A percentile compares a stretch with the other conserved stretches of the same genome.
phyloP scores from a whole-genome alignment of 2,888 invertebrate species.

The Oeneis ivallda region DNA sequence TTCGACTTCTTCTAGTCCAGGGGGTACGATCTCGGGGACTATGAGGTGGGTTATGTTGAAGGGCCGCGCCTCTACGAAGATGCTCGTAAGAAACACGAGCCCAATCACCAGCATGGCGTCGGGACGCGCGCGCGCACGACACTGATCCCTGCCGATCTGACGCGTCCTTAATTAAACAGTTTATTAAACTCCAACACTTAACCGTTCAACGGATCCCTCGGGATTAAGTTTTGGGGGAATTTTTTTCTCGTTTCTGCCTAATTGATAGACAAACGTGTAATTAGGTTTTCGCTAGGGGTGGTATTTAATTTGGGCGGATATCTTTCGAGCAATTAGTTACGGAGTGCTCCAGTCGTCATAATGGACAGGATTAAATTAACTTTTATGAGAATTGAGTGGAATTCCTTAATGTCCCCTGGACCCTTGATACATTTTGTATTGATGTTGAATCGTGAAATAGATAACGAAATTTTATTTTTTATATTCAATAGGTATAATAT shows the following conservation, averaged over 20 bases:
- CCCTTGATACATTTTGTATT: constrained; percentile 2
- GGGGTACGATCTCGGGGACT: constrained; percentile 58
- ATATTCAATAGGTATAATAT: not conserved
- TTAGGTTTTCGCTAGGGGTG: constrained; percentile 63
- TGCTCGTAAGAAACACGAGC: constrained; percentile 47
- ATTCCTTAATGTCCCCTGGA: constrained; percentile 1
- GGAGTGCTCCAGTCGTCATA: constrained; percentile 39
- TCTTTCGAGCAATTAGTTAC: constrained; percentile 34
- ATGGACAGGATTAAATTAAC: constrained; percentile 34
- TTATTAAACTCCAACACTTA: constrained; percentile 79
- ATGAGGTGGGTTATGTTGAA: constrained; percentile 69
- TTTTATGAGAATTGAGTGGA: constrained; percentile 25
- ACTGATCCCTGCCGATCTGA: constrained; percentile 64
- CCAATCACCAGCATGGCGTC: constrained; percentile 63
- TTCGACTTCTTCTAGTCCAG: constrained; percentile 61
- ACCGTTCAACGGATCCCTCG: constrained; percentile 62
- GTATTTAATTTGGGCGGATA: constrained; percentile 47
- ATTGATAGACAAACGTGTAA: constrained; percentile 67
- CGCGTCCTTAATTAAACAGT: constrained; percentile 77
- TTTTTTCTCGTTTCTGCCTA: constrained; percentile 53
- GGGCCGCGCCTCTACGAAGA: constrained; percentile 46
- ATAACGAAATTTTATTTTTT: not conserved
- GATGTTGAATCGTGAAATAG: not conserved
- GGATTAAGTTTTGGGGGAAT: constrained; percentile 48
- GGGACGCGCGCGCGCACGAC: constrained; percentile 61